Percentiles rank a stretch among this genome's conserved stretches.
Conservation (phyloP, 1,140 invertebrate species). For the Sitobion miscanthi region DNA sequence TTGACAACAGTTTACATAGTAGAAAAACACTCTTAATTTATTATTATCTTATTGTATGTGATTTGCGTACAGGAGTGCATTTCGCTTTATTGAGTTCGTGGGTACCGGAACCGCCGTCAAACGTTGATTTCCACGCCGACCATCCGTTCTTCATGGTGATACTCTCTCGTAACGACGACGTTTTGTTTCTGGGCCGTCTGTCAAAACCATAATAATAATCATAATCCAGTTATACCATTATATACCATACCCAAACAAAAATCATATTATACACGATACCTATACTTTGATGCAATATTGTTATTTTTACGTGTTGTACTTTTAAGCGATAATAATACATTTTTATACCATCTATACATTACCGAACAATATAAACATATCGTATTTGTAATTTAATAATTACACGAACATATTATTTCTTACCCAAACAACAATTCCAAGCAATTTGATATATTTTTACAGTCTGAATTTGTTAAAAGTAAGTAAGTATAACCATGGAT, state of each 20-base stretch:
- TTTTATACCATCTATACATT: not conserved
- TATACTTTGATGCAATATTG: not conserved
- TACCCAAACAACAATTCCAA: not conserved
- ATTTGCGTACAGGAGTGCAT: not conserved
- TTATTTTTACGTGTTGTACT: not conserved
- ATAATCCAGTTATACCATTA: not conserved
- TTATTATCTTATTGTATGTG: not conserved
- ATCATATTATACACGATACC: not conserved
- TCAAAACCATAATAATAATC: not conserved
- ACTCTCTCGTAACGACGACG: not conserved
- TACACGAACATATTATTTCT: not conserved
- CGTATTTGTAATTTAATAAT: not conserved
- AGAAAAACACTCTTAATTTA: not conserved
- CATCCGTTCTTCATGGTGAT: not conserved
- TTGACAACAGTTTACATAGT: not conserved
- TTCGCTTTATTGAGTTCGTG: not conserved
- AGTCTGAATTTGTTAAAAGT: no score
- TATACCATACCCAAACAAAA: not conserved
- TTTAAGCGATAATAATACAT: not conserved
- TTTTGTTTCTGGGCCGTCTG: not conserved
- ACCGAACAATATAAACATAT: not conserved
- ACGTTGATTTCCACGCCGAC: not conserved
- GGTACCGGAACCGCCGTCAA: not conserved
- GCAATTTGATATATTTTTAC: not conserved
- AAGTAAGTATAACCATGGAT: no score